phyloP scores from a whole-genome alignment of 2,797 vertebrate species.

The Hemibagrus guttatus region DNA sequence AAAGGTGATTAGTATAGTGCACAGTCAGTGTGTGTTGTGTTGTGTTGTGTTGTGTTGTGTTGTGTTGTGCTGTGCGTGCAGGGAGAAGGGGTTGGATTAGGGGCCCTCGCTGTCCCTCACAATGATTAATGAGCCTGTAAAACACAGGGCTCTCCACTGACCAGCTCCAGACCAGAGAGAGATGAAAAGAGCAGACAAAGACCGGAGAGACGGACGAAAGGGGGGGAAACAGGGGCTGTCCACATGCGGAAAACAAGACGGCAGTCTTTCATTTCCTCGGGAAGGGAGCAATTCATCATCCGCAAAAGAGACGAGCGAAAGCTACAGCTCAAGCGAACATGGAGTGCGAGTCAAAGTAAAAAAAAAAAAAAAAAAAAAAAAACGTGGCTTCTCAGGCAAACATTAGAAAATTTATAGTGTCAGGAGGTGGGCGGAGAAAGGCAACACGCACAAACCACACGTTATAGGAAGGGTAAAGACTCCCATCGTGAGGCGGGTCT shows the following conservation, averaged over 20 bases:
- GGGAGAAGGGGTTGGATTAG: conserved; percentile 67
- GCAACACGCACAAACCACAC: not conserved
- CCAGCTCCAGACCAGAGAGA: conserved; percentile 64
- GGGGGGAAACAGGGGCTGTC: conserved; percentile 53
- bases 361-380: too few relatives aligned
- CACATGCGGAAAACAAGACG: conserved; percentile 58
- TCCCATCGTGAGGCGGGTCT: not conserved
- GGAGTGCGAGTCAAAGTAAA: not conserved
- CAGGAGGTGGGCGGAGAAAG: not conserved
- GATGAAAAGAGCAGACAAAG: conserved; percentile 47
- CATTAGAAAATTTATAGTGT: not conserved
- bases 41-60: not conserved
- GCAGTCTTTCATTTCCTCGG: conserved; percentile 63
- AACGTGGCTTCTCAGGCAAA: not conserved
- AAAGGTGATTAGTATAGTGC: not conserved
- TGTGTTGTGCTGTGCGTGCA: conserved; percentile 4
- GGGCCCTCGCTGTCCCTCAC: conserved; percentile 71
- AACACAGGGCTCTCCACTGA: conserved; percentile 69
- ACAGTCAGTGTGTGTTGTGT: conserved; percentile 25
- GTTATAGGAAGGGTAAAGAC: not conserved
- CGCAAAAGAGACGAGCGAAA: conserved; percentile 32
- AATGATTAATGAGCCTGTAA: conserved; percentile 81
- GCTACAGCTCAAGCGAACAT: not conserved
- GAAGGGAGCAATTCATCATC: conserved; percentile 54
- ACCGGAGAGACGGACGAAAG: conserved; percentile 51